A percentile compares a stretch with the other conserved stretches of the same genome.
These are phyloP conservation scores for Macaria liturata DNA, from an alignment of 2,888 invertebrate species.

Conservation along the genomic window DNA sequence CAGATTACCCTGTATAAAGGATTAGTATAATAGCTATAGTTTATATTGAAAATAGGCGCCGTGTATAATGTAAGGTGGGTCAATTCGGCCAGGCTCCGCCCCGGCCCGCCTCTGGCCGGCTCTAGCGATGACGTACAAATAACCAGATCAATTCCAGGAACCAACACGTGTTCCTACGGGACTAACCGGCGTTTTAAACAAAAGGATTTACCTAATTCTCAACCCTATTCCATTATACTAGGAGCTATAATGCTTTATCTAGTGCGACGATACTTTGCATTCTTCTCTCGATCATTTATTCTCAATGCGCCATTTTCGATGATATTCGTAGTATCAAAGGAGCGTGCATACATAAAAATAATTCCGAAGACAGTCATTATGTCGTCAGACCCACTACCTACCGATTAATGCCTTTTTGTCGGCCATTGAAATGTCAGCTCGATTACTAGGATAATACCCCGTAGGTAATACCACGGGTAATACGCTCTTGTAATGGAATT, in stretches of 20 bases:
- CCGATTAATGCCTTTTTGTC: constrained; percentile 33
- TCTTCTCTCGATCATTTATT: neutral
- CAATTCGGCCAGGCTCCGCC: constrained; percentile 17
- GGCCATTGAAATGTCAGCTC: constrained; percentile 25
- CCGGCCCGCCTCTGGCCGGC: constrained; percentile 15
- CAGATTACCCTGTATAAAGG: no score
- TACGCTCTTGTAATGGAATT: constrained; percentile 24
- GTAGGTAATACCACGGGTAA: no score
- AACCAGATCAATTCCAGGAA: constrained; percentile 13
- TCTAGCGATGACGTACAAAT: constrained; percentile 15
- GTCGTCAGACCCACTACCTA: constrained; percentile 24
- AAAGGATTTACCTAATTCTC: neutral
- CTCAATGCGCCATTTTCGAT: neutral
- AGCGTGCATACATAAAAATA: constrained; percentile 1
- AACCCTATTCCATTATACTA: neutral
- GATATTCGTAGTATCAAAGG: neutral
- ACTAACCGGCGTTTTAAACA: constrained; percentile 5
- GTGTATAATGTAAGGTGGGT: constrained; percentile 1
- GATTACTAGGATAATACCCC: constrained; percentile 13
- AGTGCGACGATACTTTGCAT: neutral
- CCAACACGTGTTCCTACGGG: constrained; percentile 10
- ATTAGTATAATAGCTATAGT: no score
- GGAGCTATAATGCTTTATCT: no score
- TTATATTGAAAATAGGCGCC: no score
- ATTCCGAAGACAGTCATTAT: constrained; percentile 20